Base-by-base conservation (phyloP, 2,797 vertebrate genomes). In the Synanceia verrucosa region DNA sequence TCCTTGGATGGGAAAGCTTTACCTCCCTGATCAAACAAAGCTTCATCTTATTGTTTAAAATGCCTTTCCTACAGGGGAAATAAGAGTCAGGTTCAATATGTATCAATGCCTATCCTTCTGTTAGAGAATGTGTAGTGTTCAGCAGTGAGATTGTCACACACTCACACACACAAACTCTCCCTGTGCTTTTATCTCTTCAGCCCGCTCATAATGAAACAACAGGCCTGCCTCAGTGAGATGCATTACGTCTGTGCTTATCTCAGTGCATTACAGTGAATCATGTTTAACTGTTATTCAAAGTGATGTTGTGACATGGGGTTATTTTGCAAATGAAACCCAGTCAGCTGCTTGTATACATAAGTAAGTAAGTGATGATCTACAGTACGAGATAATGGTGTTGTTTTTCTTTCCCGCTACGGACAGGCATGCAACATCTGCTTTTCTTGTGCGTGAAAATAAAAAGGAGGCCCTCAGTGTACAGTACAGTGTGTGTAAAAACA, bases 171-270 rank as follows among this genome's bases (percentile, higher is more conserved):
- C 39, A 64, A 76, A 83, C 79, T 74, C 43, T 53, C 58, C 21
- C 48, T 43, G 36, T 31, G 39, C 70, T 58, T 81, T 78, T 82
- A 89, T 91, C 87, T 89, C 70, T 60, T 39, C 71, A 70, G 69
- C 68, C 37, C 34, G 76, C 81, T 76, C 78, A 76, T 83, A 85
- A 88, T 86, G 79, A 88, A 86, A 87, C 82, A 88, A 72, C 82
- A 82, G 76, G 56, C 76, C 79, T 63, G 79, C 55, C 73, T 85
- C 80, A 73, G 63, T 47, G 59, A 58, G 77, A 86, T 65, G 69
- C 77, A 87, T 88, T 83, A 73, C 77, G 21, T 72, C 50, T 55
- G 39, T 4, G 63, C 79, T 81, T 86, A 90, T 87, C 87, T 76
- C 39, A 2, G 44, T 65, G 66, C 72, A 73, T 88, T 85, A 79